Evolutionary conservation across 2,888 invertebrate species (phyloP), one percentile per base, ranked within the genome.

Genomic region (Drosophila mayaguana): DNA sequence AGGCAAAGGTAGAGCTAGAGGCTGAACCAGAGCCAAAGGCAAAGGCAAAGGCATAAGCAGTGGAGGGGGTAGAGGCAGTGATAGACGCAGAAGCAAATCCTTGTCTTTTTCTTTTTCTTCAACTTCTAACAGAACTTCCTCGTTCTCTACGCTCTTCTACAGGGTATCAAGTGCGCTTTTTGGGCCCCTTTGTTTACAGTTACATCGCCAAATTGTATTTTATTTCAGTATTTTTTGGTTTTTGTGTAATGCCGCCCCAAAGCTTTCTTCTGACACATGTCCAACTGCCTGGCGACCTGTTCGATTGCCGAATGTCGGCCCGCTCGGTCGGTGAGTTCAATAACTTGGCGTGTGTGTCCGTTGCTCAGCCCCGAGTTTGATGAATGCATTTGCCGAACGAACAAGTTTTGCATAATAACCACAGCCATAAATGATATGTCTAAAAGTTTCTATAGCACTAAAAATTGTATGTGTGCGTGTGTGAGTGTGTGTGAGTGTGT

Each of bases 361-460:
- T 54, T 64, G 34, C 25, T 43, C 32, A 45, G 34, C 25, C 38
- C 32, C 40, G n/a, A 63, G 55, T 86, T 88, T 87, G 90, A 82
- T 86, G 81, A 83, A 88, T 90, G 90, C 77, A 84, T 78, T 75
- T 78, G 80, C 60, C 59, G 66, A 72, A 63, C 74, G 81, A 83
- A 89, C 89, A 89, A 86, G 90, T 88, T 89, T 88, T 81, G 89
- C 89, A 89, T 88, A 90, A 81, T 81, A 84, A 80, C 78, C 72
- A 54, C 79, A 60, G 68, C 57, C 75, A 69, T 68, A 77, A 88
- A 81, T 76, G 85, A 80, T 80, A 74, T 69, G 79, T 81, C 72
- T 67, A 66, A 74, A 70, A 64, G 75, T 67, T 71, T 75, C 72
- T 55, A 80, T 80, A 79, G 59, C 72, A 72, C 50, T 72, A 53